Percentiles rank a stretch among this genome's conserved stretches.
These are phyloP conservation scores for Equus quagga DNA, from an alignment of 2,113 vertebrate genomes.

Conservation along the genomic window DNA sequence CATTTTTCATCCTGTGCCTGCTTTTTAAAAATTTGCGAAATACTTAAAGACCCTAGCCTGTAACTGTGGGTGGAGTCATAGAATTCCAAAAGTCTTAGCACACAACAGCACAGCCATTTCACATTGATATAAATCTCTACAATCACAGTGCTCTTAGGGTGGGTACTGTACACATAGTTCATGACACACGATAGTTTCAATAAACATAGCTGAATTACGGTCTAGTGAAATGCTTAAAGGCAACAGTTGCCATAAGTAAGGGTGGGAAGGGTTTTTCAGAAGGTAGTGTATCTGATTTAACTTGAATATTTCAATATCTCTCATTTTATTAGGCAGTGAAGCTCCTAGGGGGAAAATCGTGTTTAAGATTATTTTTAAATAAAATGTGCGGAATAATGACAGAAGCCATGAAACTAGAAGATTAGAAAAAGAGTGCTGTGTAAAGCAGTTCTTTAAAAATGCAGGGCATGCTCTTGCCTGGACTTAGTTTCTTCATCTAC, in stretches of 20 bases:
- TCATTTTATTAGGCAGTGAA: slow-evolving; percentile 60
- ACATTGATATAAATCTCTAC: not conserved
- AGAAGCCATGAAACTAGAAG: slow-evolving; percentile 56
- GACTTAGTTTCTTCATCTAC: slow-evolving; percentile 31
- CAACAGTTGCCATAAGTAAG: slow-evolving; percentile 10
- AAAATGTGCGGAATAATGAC: slow-evolving; percentile 47
- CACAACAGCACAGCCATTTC: not conserved
- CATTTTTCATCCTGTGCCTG: slow-evolving; percentile 5
- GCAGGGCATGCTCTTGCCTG: not conserved
- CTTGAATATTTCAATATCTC: slow-evolving; percentile 53
- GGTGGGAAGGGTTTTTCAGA: slow-evolving; percentile 37
- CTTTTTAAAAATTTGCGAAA: slow-evolving; percentile 17
- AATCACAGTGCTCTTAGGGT: not conserved
- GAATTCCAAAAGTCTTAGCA: slow-evolving; percentile 18
- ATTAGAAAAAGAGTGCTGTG: slow-evolving; percentile 41
- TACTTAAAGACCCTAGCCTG: not conserved
- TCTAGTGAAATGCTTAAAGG: slow-evolving; percentile 55
- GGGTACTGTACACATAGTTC: not conserved
- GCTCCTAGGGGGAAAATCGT: slow-evolving; percentile 1
- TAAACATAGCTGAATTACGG: slow-evolving; percentile 52
- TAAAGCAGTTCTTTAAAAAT: slow-evolving; percentile 54
- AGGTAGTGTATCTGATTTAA: slow-evolving; percentile 58
- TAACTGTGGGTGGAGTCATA: not conserved
- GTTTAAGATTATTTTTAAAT: slow-evolving; percentile 72
- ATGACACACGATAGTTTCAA: slow-evolving; percentile 34